Evolutionary conservation across 2,888 invertebrate genomes (phyloP).

Genomic region (Limnephilus rhombicus): DNA sequence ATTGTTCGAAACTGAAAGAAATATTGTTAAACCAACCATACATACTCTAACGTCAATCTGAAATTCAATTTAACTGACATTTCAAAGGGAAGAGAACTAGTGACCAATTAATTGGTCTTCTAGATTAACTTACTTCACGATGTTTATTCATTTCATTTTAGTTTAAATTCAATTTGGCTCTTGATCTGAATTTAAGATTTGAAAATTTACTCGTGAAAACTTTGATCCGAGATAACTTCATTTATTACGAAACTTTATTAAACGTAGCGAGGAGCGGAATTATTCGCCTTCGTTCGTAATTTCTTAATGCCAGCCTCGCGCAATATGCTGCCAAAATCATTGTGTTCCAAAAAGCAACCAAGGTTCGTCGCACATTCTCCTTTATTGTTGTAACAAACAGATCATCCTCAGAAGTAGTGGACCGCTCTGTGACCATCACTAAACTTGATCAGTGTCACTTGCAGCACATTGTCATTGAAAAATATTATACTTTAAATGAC

Average conservation of each 20-base stretch:
- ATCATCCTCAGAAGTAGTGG: not conserved
- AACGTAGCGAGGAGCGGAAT: slow-evolving; percentile 34
- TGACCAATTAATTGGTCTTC: slow-evolving; percentile 27
- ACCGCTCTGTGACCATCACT: not conserved
- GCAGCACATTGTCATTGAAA: not conserved
- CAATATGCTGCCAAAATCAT: slow-evolving; percentile 45
- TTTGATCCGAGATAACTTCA: slow-evolving; percentile 50
- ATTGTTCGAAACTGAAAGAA: slow-evolving; percentile 34
- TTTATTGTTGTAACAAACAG: not conserved
- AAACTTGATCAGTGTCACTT: not conserved
- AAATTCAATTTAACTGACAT: slow-evolving; percentile 7
- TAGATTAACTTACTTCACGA: not conserved
- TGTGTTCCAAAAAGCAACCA: slow-evolving; percentile 9
- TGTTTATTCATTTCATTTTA: slow-evolving; percentile 46
- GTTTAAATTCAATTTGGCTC: slow-evolving; percentile 30
- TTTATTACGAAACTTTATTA: slow-evolving; percentile 46
- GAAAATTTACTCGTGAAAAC: slow-evolving; percentile 46
- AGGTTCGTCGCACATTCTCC: not conserved
- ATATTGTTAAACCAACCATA: not conserved
- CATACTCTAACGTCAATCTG: not conserved
- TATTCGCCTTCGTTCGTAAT: slow-evolving; percentile 38
- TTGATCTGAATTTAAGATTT: slow-evolving; percentile 46
- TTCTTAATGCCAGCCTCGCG: slow-evolving; percentile 37
- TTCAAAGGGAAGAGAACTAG: slow-evolving; percentile 18
- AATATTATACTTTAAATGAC: slow-evolving; percentile 5